phyloP scores from a whole-genome alignment of 2,113 vertebrate genomes.

The Dermatemys mawii region DNA sequence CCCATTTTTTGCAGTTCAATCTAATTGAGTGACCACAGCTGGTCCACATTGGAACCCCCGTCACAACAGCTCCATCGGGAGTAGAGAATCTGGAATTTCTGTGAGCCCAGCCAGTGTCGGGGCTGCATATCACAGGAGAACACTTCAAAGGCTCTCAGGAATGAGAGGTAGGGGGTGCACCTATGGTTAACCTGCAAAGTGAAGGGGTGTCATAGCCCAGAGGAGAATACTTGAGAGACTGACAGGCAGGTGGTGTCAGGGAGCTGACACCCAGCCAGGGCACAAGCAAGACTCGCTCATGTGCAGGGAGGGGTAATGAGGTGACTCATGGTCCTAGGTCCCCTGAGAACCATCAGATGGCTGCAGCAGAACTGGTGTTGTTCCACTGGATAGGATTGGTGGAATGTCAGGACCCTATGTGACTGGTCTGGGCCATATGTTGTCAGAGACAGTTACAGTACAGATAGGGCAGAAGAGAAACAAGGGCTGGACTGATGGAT shows the following conservation, averaged over 20 bases:
- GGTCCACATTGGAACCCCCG: no score
- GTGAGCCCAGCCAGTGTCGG: not conserved
- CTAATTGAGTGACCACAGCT: no score
- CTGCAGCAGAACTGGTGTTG: not conserved
- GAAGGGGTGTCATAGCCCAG: not conserved
- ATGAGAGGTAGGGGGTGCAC: not conserved
- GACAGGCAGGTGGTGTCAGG: not conserved
- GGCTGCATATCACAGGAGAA: not conserved
- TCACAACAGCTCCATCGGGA: not conserved
- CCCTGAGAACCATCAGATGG: not conserved
- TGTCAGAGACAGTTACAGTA: not conserved
- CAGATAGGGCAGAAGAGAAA: not conserved
- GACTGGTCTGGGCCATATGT: not conserved
- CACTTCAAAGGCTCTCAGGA: not conserved
- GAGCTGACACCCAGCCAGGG: not conserved
- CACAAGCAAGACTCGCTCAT: not conserved
- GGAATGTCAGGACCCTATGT: not conserved
- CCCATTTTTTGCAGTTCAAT: no score
- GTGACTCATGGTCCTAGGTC: not conserved
- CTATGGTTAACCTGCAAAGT: not conserved
- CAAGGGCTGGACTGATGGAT: not conserved
- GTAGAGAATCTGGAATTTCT: not conserved
- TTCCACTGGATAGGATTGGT: not conserved
- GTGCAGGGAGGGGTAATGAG: not conserved
- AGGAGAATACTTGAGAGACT: not conserved